Evolutionary conservation across 1,140 invertebrate genomes (phyloP), one percentile per base, ranked within the genome.

Genomic region (Drosophila sp.): DNA sequence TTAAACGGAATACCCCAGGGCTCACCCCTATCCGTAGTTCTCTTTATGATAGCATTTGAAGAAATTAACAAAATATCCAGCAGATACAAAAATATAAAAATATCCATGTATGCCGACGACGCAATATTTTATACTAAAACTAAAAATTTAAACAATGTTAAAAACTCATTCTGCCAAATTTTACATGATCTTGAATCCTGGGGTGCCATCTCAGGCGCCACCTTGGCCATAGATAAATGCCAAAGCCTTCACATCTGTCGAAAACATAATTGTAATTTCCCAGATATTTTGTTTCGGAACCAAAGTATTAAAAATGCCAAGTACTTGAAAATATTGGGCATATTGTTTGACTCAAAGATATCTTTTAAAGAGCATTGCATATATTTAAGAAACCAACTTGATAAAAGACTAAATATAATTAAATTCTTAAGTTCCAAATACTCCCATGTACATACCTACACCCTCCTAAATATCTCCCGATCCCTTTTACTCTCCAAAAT

Each of bases 1-100:
- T 56, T 38, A n/a, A 73, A 73, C 29, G 63, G 63, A 4, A 64
- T 72, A 36, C 61, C 69, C 40, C 69, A 72, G 27, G 62, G 62
- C 13, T 72, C 70, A 11, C 70, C 70, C 16, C 38, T 72, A 5
- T 72, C 70, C 40, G 62, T 72, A 29, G 64, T 66, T 27, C 38
- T 72, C 8, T 72, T 72, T 11, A 66, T 59, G 34, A 66, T 72
- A 34, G 69, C 69, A 11, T 72, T 72, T 40, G 56, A 72, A 43
- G 29, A 72, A 34, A 27, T 72, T 36, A 64, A 36, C 14, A 65
- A 14, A 27, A 57, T 72, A 32, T 57, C 21, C n/a, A n/a, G n/a
- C n/a, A n/a, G n/a, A n/a, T n/a, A n/a, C n/a, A n/a, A n/a, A n/a
- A n/a, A n/a, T n/a, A n/a, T n/a, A n/a, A n/a, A n/a, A 13, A 57